Conservation (phyloP, 2,888 invertebrate genomes). For the Erpobdella octoculata region DNA sequence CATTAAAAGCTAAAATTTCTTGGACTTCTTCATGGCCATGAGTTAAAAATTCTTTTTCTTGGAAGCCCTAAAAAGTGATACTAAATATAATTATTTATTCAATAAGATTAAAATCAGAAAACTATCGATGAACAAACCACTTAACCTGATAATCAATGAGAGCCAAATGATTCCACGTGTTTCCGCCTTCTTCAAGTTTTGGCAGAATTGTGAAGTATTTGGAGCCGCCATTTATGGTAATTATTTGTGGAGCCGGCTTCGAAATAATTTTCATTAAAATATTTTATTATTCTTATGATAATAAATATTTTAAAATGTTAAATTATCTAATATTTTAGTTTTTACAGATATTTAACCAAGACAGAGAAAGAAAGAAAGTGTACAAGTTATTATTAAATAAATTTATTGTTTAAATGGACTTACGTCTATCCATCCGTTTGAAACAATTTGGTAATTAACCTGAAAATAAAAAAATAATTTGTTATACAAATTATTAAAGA, state of each 20-base stretch:
- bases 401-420: too few relatives aligned
- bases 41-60: too few relatives aligned
- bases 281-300: not conserved
- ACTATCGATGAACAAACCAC: too few relatives aligned
- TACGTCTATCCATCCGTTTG: conserved; percentile 23
- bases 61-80: not conserved
- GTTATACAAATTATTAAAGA: not conserved
- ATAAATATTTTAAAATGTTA: not conserved
- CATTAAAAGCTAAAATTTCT: too few relatives aligned
- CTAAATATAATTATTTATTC: too few relatives aligned
- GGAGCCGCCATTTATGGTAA: conserved; percentile 31
- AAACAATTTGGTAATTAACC: conserved; percentile 11
- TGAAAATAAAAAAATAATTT: not conserved
- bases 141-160: conserved; percentile 38
- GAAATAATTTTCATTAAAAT: not conserved
- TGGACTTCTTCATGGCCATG: too few relatives aligned
- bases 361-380: too few relatives aligned
- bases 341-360: too few relatives aligned
- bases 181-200: conserved; percentile 43
- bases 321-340: not conserved
- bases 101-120: too few relatives aligned
- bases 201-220: conserved; percentile 50
- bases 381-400: too few relatives aligned
- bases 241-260: conserved; percentile 7
- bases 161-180: conserved; percentile 51